Percentiles rank a stretch among this genome's conserved stretches.
phyloP scores from a whole-genome alignment of 2,888 invertebrate species.

The Imbricaverruca yamaguchii region DNA sequence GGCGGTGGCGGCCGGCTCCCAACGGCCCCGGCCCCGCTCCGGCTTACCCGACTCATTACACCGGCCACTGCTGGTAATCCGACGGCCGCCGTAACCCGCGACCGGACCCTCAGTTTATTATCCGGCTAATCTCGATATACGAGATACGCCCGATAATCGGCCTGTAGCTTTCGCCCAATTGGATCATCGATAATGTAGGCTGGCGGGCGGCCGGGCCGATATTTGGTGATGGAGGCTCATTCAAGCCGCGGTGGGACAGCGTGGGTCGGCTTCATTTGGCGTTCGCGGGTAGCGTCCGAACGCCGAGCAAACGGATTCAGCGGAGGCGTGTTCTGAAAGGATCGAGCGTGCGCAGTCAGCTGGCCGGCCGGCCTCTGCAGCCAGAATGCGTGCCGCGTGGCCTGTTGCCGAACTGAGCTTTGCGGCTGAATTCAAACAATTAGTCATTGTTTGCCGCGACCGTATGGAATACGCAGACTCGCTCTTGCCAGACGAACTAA shows the following conservation, averaged over 20 bases:
- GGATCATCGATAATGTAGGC: background rate
- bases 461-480: too few relatives aligned
- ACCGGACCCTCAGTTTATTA: background rate
- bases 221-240: too few relatives aligned
- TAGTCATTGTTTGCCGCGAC: too few relatives aligned
- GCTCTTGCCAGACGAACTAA: too few relatives aligned
- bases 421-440: too few relatives aligned
- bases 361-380: too few relatives aligned
- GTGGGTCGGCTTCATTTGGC: background rate
- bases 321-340: background rate
- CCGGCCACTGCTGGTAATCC: background rate
- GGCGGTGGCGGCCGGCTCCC: background rate
- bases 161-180: background rate
- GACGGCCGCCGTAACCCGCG: background rate
- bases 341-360: too few relatives aligned
- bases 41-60: background rate
- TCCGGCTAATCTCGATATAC: background rate
- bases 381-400: too few relatives aligned
- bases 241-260: too few relatives aligned
- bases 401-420: too few relatives aligned
- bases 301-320: background rate
- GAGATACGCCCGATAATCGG: background rate
- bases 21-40: background rate
- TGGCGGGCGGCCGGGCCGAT: background rate
- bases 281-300: background rate